These are phyloP conservation scores for Tangachromis dhanisi DNA, from an alignment of 2,113 vertebrate genomes.

Conservation along the genomic window DNA sequence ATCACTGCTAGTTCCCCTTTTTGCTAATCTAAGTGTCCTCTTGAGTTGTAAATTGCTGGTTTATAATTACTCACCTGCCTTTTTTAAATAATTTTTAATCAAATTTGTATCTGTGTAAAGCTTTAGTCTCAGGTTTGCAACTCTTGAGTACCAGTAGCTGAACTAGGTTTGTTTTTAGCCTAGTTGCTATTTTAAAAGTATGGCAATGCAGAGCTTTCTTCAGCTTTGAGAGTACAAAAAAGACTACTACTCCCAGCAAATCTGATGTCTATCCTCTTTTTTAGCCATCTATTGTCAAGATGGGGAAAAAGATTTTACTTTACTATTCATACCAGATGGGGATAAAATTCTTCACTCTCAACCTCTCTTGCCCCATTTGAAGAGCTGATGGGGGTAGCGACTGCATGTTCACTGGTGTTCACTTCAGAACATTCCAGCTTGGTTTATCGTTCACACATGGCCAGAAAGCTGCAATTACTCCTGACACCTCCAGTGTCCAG, in stretches of 20 bases:
- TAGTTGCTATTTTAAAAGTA: background rate
- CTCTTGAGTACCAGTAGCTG: background rate
- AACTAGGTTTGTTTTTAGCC: background rate
- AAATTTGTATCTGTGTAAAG: background rate
- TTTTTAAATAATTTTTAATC: accelerated
- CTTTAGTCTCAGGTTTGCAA: background rate
- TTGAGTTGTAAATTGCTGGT: background rate
- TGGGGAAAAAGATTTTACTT: background rate
- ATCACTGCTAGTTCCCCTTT: background rate
- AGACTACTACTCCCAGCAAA: background rate
- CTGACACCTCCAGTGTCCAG: background rate
- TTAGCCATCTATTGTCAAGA: background rate
- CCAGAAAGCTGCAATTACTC: background rate
- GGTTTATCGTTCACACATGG: background rate
- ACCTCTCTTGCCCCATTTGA: background rate
- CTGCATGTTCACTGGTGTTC: background rate
- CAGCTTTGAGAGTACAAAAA: background rate
- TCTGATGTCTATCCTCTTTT: background rate
- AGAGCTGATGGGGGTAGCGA: background rate
- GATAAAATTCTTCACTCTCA: background rate
- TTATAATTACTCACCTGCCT: background rate
- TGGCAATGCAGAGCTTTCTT: background rate
- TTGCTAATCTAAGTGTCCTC: background rate
- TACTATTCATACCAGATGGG: background rate
- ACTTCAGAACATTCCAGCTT: background rate